Evolutionary conservation across 1,140 invertebrate genomes (phyloP), one percentile per base, ranked within the genome.

Genomic region (Pristionchus pacificus): DNA sequence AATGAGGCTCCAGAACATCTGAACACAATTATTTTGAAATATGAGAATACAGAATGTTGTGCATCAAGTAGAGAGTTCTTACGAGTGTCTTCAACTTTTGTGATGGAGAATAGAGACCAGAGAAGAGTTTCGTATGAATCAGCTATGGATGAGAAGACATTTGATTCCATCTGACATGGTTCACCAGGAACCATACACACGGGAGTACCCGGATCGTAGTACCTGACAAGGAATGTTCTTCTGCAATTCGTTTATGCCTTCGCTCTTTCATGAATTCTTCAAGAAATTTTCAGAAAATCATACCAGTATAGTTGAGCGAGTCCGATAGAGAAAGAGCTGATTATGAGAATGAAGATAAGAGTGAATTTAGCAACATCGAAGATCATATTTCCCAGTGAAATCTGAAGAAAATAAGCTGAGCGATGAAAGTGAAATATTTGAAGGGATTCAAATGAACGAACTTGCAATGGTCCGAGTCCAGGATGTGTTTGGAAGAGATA

Each of bases 31-130:
- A 81, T 77, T 14, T 81, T 76, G 27, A 82, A 84, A 57, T 86
- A 78, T 28, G 84, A 83, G 78, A 87, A 87, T 65, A 87, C 77
- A 24, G 86, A 86, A 86, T 87, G 87, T 75, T 84, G 28, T 49
- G 38, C 38, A 49, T 49, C n/a, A n/a, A n/a, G n/a, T n/a, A n/a
- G n/a, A n/a, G n/a, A n/a, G n/a, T n/a, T n/a, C n/a, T n/a, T n/a
- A 70, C 83, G 81, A 19, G 82, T 84, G 66, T 86, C 85, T 70
- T 84, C 84, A 29, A 84, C 80, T 32, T 85, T 83, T 24, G 85
- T 86, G 63, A 88, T 84, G 27, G 86, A 85, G 78, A 88, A 88
- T 63, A 88, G 78, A 28, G 87, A 87, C 88, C 88, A 88, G 69
- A 88, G 86, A 31, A 88, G 78, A 0, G 87, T 87, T 55, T 86